phyloP scores from a whole-genome alignment of 2,113 vertebrate genomes.

The Tupaia tana region DNA sequence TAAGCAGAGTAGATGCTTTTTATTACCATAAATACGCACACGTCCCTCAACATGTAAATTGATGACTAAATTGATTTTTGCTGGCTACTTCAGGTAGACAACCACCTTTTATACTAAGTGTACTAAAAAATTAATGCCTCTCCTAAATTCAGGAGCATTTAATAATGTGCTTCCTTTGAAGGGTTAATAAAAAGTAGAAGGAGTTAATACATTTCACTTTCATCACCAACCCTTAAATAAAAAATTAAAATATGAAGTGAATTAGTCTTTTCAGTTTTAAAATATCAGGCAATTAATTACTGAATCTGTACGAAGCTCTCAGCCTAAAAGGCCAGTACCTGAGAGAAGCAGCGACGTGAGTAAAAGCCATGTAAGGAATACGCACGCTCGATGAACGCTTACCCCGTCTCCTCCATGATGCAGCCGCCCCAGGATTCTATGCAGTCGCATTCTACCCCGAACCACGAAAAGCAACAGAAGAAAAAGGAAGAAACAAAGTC shows the following conservation, averaged over 20 bases:
- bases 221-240: conserved; percentile 65
- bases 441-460: conserved; percentile 94
- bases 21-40: conserved; percentile 48
- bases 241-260: conserved; percentile 69
- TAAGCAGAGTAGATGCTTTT: conserved; percentile 39
- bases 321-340: conserved; percentile 30
- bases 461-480: conserved; percentile 69
- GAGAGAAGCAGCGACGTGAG: background rate
- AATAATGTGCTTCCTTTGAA: conserved; percentile 33
- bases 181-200: conserved; percentile 19
- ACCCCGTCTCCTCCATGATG: conserved; percentile 98
- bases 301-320: conserved; percentile 54
- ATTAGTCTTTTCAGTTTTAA: conserved; percentile 60
- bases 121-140: conserved; percentile 73
- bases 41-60: conserved; percentile 63
- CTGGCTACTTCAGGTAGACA: conserved; percentile 44
- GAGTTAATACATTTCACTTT: conserved; percentile 30
- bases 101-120: conserved; percentile 67
- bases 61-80: conserved; percentile 67
- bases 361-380: background rate
- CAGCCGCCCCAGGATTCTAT: conserved; percentile 93
- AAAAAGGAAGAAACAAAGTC: conserved; percentile 69
- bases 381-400: conserved; percentile 66
- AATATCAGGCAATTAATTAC: conserved; percentile 62
- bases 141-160: conserved; percentile 60